Evolutionary conservation across 2,888 invertebrate species (phyloP).

Genomic region (Zhuqinia jingwanae): DNA sequence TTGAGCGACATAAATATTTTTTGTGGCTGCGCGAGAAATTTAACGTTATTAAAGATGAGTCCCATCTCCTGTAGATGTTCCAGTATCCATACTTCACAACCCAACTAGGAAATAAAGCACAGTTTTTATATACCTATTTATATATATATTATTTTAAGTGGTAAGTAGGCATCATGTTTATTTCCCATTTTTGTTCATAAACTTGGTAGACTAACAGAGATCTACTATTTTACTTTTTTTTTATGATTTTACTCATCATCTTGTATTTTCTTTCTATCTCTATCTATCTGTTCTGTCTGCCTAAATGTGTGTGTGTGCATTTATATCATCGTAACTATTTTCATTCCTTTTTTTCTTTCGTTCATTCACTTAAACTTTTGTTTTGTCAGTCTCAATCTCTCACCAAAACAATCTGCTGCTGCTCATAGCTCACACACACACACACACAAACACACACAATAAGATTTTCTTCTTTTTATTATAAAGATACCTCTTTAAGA

Average conservation of each 20-base stretch:
- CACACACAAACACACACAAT: not conserved
- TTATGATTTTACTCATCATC: not conserved
- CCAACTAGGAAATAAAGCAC: not conserved
- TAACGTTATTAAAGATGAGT: too few species aligned
- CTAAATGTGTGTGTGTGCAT: not conserved
- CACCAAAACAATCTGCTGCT: too few species aligned
- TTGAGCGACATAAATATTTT: too few species aligned
- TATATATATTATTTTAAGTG: conserved; percentile 6
- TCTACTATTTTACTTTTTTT: conserved; percentile 34
- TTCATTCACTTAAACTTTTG: conserved; percentile 12
- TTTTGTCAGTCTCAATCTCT: too few species aligned
- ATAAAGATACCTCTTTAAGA: conserved; percentile 33
- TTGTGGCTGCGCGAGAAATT: too few species aligned
- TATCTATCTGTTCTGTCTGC: not conserved
- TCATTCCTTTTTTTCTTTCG: not conserved
- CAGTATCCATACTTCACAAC: not conserved
- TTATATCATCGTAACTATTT: too few species aligned
- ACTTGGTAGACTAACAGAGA: conserved; percentile 29
- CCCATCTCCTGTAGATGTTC: too few species aligned
- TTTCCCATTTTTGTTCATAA: conserved; percentile 37
- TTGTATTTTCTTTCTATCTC: not conserved
- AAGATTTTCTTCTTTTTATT: conserved; percentile 12
- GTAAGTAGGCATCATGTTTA: conserved; percentile 27
- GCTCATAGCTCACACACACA: too few species aligned
- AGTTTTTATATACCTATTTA: conserved; percentile 11